These are phyloP conservation scores for Oncorhynchus gorbuscha DNA, from an alignment of 2,113 vertebrate genomes.

Conservation along the genomic window DNA sequence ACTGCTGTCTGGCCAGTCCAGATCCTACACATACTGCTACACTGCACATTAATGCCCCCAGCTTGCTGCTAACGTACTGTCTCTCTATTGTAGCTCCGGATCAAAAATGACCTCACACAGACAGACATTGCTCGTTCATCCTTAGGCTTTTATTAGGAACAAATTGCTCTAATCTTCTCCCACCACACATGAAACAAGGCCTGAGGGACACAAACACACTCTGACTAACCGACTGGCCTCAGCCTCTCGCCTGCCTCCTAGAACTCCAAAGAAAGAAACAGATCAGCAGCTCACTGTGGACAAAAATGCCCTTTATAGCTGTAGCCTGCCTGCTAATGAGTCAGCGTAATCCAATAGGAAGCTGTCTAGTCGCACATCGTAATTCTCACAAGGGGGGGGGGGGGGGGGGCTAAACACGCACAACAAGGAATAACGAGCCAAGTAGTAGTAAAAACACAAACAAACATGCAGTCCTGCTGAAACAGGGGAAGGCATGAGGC, in stretches of 20 bases:
- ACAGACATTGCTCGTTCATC: slow-evolving; percentile 13
- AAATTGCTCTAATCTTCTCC: slow-evolving; percentile 15
- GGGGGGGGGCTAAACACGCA: background rate
- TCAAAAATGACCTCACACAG: slow-evolving; percentile 43
- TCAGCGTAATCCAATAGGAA: slow-evolving; percentile 11
- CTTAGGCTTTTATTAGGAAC: slow-evolving; percentile 5
- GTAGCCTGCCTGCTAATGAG: background rate
- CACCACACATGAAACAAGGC: background rate
- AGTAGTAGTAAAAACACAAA: background rate
- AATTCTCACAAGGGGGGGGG: background rate
- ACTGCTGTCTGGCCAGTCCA: too few relatives aligned
- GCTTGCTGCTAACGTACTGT: slow-evolving; percentile 35
- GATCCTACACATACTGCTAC: background rate
- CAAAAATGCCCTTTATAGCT: slow-evolving; percentile 1
- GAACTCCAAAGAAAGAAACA: background rate
- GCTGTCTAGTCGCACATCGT: background rate
- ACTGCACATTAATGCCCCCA: background rate
- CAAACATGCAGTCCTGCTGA: background rate
- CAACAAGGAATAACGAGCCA: background rate
- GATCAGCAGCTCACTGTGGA: background rate
- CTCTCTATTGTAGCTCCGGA: slow-evolving; percentile 36
- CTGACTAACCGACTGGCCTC: background rate
- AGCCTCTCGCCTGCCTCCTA: background rate
- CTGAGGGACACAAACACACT: slow-evolving; percentile 19
- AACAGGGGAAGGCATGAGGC: too few relatives aligned